Conservation (phyloP, 2,797 vertebrate species). For the Erpetoichthys calabaricus region DNA sequence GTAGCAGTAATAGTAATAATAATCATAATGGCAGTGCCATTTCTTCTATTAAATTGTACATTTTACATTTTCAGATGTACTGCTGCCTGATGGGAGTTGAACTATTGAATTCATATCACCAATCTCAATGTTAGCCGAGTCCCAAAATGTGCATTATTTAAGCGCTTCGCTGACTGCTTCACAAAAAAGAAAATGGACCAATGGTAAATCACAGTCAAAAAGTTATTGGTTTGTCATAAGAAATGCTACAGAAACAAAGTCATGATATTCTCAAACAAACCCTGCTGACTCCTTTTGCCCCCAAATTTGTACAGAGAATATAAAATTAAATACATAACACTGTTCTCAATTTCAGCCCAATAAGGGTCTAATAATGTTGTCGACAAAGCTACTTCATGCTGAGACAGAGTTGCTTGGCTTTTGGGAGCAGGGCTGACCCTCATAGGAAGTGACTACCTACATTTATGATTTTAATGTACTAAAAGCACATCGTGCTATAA, state of each 20-base stretch:
- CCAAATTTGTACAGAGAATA: no score
- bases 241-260: not conserved
- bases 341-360: not conserved
- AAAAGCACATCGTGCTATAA: constrained; percentile 29
- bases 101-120: no score
- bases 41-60: no score
- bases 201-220: constrained; percentile 1
- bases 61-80: no score
- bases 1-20: no score
- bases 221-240: constrained; percentile 3
- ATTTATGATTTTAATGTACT: constrained; percentile 28
- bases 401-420: constrained; percentile 3
- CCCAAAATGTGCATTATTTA: constrained; percentile 6
- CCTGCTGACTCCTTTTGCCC: no score
- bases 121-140: not conserved
- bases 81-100: no score
- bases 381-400: not conserved
- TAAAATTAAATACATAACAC: constrained; percentile 1
- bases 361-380: fast-evolving
- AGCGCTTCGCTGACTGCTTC: not conserved
- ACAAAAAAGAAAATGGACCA: not conserved
- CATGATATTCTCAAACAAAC: no score
- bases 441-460: constrained; percentile 28
- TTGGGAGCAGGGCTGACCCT: constrained; percentile 24
- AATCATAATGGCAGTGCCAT: no score